Conservation (phyloP, 35 echinoderm and acorn worm genomes). For the Ophiothrix spiculata region DNA sequence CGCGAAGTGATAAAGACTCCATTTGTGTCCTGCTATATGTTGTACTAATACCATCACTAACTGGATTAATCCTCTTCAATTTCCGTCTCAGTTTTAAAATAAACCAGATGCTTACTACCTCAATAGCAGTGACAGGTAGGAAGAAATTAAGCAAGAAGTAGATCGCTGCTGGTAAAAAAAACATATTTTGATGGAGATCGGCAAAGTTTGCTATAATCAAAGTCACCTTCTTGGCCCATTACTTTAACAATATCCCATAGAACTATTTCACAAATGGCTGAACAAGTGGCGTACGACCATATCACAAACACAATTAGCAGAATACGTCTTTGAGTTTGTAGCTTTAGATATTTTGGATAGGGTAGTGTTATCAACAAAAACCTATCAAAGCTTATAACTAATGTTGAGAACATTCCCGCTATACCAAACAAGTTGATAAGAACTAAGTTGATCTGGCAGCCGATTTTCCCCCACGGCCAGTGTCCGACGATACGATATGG, state of each 20-base stretch:
- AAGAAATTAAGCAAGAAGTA: neutral
- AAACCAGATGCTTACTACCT: neutral
- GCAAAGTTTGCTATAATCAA: neutral
- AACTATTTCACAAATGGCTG: neutral
- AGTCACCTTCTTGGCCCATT: neutral
- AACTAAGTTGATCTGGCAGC: neutral
- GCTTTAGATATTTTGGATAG: neutral
- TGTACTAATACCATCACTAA: too few relatives aligned
- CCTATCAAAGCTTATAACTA: neutral
- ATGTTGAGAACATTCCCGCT: neutral
- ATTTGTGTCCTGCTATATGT: too few relatives aligned
- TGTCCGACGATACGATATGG: neutral
- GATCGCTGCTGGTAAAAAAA: neutral
- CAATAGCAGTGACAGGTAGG: neutral
- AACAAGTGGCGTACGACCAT: neutral
- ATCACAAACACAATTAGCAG: neutral
- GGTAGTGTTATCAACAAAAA: neutral
- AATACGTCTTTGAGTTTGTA: neutral
- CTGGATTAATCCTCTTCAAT: too few relatives aligned
- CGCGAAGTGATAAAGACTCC: too few relatives aligned
- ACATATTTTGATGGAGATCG: neutral
- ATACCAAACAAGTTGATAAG: neutral
- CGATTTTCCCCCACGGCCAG: neutral
- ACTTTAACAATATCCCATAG: neutral
- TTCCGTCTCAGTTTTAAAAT: neutral